These are phyloP conservation scores for Hirtodrosophila trivittata DNA, from an alignment of 2,888 invertebrate genomes.

Conservation along the genomic window DNA sequence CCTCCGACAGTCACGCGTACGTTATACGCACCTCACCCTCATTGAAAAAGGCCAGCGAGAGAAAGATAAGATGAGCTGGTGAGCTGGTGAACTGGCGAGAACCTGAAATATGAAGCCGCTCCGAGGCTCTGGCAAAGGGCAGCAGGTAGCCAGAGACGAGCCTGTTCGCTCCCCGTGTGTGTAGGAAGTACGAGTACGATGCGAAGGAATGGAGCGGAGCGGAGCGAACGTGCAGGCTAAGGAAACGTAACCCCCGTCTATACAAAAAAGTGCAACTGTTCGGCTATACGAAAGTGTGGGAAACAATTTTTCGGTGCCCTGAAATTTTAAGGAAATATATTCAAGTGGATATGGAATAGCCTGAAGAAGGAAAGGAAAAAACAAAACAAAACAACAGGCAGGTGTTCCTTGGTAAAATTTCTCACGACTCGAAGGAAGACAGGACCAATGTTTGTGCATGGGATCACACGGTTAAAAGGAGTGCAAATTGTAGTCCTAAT, in stretches of 20 bases:
- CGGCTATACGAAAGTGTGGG: constrained; percentile 76
- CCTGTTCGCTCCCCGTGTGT: constrained; percentile 44
- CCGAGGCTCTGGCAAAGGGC: constrained; percentile 49
- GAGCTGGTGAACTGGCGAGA: constrained; percentile 45
- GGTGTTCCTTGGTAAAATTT: constrained; percentile 83
- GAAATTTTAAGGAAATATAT: constrained; percentile 75
- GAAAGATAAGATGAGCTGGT: constrained; percentile 43
- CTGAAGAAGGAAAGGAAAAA: constrained; percentile 54
- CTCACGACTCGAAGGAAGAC: constrained; percentile 75
- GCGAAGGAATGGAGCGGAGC: constrained; percentile 26
- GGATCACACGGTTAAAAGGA: constrained; percentile 65
- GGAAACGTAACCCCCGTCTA: constrained; percentile 59
- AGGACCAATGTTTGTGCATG: constrained; percentile 60
- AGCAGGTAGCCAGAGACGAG: constrained; percentile 57
- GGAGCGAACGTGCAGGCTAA: constrained; percentile 20
- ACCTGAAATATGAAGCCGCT: constrained; percentile 69
- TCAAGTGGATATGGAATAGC: constrained; percentile 65
- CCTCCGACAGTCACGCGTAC: constrained; percentile 67
- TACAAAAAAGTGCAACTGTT: constrained; percentile 70
- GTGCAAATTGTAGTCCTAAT: constrained; percentile 78
- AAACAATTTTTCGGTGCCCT: constrained; percentile 79
- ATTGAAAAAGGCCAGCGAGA: constrained; percentile 35
- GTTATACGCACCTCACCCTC: constrained; percentile 71
- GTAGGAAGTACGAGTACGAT: constrained; percentile 52
- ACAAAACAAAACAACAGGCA: constrained; percentile 76